A percentile compares a stretch with the other conserved stretches of the same genome.
phyloP scores from a whole-genome alignment of 2,113 vertebrate genomes.

The Xiphophorus couchianus region DNA sequence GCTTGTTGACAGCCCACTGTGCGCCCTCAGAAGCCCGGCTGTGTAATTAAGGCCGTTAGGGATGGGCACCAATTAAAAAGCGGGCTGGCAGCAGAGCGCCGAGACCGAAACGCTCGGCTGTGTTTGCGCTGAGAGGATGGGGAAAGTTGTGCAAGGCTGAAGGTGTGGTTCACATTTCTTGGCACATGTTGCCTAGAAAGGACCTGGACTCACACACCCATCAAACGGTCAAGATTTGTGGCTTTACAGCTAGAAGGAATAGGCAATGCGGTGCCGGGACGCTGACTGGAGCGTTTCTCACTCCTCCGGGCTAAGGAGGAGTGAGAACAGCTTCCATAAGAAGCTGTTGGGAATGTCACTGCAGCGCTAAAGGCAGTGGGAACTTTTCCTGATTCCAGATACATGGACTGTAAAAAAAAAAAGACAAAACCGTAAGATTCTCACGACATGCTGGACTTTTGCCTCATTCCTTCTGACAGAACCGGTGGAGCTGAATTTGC shows the following conservation, averaged over 20 bases:
- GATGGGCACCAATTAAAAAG: slow-evolving; percentile 61
- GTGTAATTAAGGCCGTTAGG: slow-evolving; percentile 62
- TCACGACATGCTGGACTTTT: no score
- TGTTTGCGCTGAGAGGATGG: slow-evolving; percentile 57
- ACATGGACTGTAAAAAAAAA: no score
- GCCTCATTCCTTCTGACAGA: no score
- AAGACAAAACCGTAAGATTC: no score
- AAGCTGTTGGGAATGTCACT: background rate
- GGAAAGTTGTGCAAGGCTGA: slow-evolving; percentile 72
- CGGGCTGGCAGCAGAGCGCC: slow-evolving; percentile 20
- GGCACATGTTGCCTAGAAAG: slow-evolving; percentile 27
- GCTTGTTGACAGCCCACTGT: slow-evolving; percentile 68
- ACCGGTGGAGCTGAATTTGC: no score
- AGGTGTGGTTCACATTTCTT: slow-evolving; percentile 66
- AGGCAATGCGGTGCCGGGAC: background rate
- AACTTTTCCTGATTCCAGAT: background rate
- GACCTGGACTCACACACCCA: slow-evolving; percentile 64
- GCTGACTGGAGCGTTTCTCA: background rate
- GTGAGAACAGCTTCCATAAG: background rate
- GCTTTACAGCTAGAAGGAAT: background rate
- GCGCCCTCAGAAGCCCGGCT: slow-evolving; percentile 46
- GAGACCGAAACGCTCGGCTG: slow-evolving; percentile 42
- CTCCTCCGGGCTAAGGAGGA: background rate
- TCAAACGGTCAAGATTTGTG: slow-evolving; percentile 55
- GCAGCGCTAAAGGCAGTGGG: background rate